These are phyloP conservation scores for Lophura nycthemera DNA, from an alignment of 2,113 vertebrate genomes.

Conservation along the genomic window DNA sequence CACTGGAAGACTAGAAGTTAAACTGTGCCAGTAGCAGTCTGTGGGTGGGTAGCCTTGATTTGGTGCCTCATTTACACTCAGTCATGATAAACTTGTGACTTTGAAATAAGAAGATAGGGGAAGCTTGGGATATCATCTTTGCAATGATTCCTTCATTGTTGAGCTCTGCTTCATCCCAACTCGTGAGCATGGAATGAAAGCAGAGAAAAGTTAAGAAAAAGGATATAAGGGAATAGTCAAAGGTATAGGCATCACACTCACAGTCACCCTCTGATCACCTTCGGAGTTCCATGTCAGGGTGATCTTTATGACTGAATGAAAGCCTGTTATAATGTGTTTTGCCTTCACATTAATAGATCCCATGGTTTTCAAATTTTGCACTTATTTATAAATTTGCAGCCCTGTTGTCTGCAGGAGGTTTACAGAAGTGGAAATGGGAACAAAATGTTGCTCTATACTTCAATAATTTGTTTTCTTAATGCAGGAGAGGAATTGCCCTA, in stretches of 20 bases:
- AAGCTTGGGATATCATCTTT: not conserved
- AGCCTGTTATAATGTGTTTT: not conserved
- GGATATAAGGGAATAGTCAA: not conserved
- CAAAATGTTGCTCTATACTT: not conserved
- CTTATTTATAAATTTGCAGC: not conserved
- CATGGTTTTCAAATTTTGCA: not conserved
- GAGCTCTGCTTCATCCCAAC: not conserved
- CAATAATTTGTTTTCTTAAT: not conserved
- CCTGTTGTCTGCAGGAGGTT: not conserved
- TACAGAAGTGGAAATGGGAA: not conserved
- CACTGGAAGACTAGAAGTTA: fast-evolving
- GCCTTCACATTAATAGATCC: not conserved
- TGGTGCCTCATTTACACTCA: not conserved
- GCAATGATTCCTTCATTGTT: not conserved
- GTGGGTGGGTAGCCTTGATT: not conserved
- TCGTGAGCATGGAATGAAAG: not conserved
- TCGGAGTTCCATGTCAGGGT: not conserved
- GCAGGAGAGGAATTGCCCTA: not conserved
- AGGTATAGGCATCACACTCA: not conserved
- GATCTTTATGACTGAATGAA: not conserved
- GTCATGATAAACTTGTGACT: not conserved
- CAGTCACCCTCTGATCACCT: not conserved
- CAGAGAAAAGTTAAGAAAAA: not conserved
- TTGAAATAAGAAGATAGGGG: not conserved
- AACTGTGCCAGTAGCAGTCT: not conserved